These are phyloP conservation scores for Axea sp. DNA, from an alignment of 2,888 invertebrate genomes.

Conservation along the genomic window DNA sequence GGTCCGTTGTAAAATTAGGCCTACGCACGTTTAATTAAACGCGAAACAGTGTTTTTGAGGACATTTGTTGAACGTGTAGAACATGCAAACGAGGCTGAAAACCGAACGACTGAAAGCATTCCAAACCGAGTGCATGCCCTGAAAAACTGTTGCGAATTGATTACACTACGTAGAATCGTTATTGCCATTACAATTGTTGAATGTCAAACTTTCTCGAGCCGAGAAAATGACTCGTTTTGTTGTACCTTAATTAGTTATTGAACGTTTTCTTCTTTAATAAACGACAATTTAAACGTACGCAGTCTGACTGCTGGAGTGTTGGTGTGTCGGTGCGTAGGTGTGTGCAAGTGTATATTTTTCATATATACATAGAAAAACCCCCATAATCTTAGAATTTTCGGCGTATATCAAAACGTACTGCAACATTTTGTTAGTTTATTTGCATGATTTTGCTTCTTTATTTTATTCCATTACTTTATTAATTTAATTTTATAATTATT, in stretches of 20 bases:
- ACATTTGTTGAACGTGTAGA: constrained; percentile 1
- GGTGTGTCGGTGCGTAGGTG: constrained; percentile 57
- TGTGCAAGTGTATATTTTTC: constrained; percentile 54
- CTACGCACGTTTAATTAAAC: no score
- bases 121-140: no score
- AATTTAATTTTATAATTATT: constrained; percentile 20
- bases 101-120: no score
- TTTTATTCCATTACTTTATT: constrained; percentile 23
- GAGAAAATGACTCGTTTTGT: constrained; percentile 50
- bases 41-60: constrained; percentile 10
- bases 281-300: constrained; percentile 65
- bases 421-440: constrained; percentile 51
- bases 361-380: constrained; percentile 69
- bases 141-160: constrained; percentile 11
- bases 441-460: constrained; percentile 13
- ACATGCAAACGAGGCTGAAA: no score
- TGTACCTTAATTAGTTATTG: constrained; percentile 49
- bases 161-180: constrained; percentile 27
- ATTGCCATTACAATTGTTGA: constrained; percentile 42
- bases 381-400: constrained; percentile 68
- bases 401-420: constrained; percentile 66
- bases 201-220: constrained; percentile 55
- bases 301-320: constrained; percentile 61
- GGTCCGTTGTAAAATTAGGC: no score
- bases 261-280: constrained; percentile 51